Percentiles rank a stretch among this genome's conserved stretches.
phyloP scores from a whole-genome alignment of 2,113 vertebrate genomes.

The Anolis sagrei region DNA sequence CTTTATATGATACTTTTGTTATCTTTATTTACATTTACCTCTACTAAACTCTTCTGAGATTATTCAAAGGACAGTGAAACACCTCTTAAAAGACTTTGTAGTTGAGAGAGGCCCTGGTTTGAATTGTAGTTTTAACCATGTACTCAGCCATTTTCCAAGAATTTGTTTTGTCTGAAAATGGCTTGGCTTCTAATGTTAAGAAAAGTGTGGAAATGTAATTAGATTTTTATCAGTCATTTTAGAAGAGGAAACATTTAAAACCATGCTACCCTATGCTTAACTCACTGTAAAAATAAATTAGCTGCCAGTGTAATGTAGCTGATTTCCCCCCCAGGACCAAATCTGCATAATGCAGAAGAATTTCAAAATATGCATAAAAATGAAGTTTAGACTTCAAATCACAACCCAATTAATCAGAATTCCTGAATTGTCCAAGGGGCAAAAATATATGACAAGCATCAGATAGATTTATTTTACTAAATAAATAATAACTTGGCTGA shows the following conservation, averaged over 20 bases:
- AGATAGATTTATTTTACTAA: not conserved
- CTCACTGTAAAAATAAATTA: slow-evolving; percentile 60
- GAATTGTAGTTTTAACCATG: slow-evolving; percentile 15
- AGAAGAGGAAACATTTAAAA: slow-evolving; percentile 49
- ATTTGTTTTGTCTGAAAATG: slow-evolving; percentile 54
- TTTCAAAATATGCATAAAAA: slow-evolving; percentile 7
- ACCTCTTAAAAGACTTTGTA: not conserved
- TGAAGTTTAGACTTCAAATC: slow-evolving; percentile 18
- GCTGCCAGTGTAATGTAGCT: slow-evolving; percentile 45
- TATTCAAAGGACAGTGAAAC: slow-evolving; percentile 42
- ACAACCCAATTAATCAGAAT: not conserved
- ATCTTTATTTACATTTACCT: slow-evolving; percentile 28
- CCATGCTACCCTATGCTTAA: slow-evolving; percentile 48
- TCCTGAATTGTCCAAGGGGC: not conserved
- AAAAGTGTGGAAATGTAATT: slow-evolving; percentile 61
- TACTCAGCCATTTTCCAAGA: slow-evolving; percentile 54
- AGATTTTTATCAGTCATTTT: slow-evolving; percentile 49
- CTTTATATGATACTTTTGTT: not conserved
- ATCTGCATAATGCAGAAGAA: slow-evolving; percentile 37
- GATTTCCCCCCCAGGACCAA: slow-evolving; percentile 42
- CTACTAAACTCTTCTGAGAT: slow-evolving; percentile 30
- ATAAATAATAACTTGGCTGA: not conserved
- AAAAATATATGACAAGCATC: not conserved
- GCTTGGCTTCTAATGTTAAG: slow-evolving; percentile 45
- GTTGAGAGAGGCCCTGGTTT: not conserved